Evolutionary conservation across 2,797 vertebrate species (phyloP), one percentile per base, ranked within the genome.

Genomic region (Lates japonicus): DNA sequence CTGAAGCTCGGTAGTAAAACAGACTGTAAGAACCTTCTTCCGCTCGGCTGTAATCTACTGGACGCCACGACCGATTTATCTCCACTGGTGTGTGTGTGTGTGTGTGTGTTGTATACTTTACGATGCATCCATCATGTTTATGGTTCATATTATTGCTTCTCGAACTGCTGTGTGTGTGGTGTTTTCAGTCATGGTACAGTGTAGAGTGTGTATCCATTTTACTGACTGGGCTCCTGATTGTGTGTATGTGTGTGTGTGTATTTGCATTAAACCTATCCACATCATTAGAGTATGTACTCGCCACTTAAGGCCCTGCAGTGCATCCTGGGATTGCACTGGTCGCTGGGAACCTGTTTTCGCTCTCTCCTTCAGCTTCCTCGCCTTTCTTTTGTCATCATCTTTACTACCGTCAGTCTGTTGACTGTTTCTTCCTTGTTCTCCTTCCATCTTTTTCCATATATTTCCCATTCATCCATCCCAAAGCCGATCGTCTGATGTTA

Each of bases 31-130:
- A 29, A 29, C 35, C 58, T 55, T 67, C 59, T n/a, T 57, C 59
- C 31, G 16, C 62, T 51, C 33, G 39, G 58, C 25, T 62, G 37
- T 29, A 54, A 69, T 70, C 59, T 65, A 42, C 42, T 58, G 65
- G 58, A 82, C 1, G 52, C 51, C 58, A 52, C 3, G 1, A 54
- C 64, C 75, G 82, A 86, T 86, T 86, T 82, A 83, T 69, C 33
- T 46, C 22, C 63, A 67, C 59, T 80, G 77, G 51, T 10, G 37
- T 69, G 58, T 70, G 35, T 61, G 42, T 42, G 44, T 70, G 44
- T 55, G 62, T 37, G 46, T 20, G 41, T 48, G 25, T 62, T 60
- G 12, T 63, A 44, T 20, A 17, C 20, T 22, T 39, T 35, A 48
- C 58, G 49, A 59, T 44, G 61, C 83, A 59, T 79, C 66, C 37